A percentile compares a stretch with the other conserved stretches of the same genome.
Conservation (phyloP, 2,113 vertebrate species). For the Takifugu flavidus region DNA sequence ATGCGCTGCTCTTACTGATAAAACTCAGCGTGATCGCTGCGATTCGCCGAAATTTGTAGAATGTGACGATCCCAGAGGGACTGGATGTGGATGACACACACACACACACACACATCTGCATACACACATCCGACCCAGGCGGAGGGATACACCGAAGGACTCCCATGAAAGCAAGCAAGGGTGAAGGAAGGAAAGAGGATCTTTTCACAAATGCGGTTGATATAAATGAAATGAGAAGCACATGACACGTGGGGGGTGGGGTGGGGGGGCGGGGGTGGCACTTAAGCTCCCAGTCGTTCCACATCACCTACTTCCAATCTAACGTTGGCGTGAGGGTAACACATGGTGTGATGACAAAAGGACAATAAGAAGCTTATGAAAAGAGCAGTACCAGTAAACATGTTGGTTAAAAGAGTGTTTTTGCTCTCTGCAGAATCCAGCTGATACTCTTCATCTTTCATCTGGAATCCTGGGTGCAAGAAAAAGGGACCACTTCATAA, state of each 20-base stretch:
- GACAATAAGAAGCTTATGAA: conserved; percentile 78
- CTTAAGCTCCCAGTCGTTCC: conserved; percentile 66
- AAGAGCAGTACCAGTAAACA: conserved; percentile 83
- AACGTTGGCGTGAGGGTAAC: conserved; percentile 60
- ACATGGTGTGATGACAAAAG: conserved; percentile 72
- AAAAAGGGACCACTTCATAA: conserved; percentile 79
- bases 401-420: conserved; percentile 85
- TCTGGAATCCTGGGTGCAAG: conserved; percentile 83
- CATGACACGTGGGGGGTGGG: conserved; percentile 55
- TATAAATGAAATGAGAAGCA: conserved; percentile 63
- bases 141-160: conserved; percentile 51
- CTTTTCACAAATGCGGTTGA: conserved; percentile 40
- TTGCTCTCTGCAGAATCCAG: conserved; percentile 83
- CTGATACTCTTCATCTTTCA: conserved; percentile 84
- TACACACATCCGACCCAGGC: conserved; percentile 54
- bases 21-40: no score
- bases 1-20: no score
- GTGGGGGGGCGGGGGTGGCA: conserved; percentile 46
- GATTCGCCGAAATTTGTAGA: no score
- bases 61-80: no score
- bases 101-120: conserved; percentile 15
- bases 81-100: neutral
- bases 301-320: conserved; percentile 68
- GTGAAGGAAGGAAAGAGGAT: conserved; percentile 50
- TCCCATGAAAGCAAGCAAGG: conserved; percentile 71